Base-by-base conservation (phyloP, 2,797 vertebrate genomes). In the Artibeus jamaicensis region DNA sequence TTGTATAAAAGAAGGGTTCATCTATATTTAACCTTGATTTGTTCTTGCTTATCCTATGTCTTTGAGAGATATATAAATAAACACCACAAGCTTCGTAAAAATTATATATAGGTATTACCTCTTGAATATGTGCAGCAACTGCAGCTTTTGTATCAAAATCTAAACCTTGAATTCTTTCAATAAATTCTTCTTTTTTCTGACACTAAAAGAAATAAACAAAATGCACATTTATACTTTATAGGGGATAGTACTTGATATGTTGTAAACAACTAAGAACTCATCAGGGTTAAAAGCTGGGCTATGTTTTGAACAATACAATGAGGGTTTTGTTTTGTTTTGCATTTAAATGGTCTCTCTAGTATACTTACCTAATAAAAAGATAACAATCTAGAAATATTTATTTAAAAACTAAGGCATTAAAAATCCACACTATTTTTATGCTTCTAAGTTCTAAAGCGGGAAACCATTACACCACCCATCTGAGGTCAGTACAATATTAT, bases 101-200 rank as follows among this genome's bases (percentile, higher is more conserved):
- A 67, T 12, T 79, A 34, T 39, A 82, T 44, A 89, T 24, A 82
- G 7, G 57, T 85, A n/a, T 97, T 99, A 99, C 99, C 99, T 99
- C 99, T 98, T 99, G 99, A 98, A 99, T 99, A 98, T 99, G 99
- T 81, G 99, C 99, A 3, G 99, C 99, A 97, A 99, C 99, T 94
- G 99, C 99, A 96, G 99, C 99, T 99, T 99, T 99, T 89, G 99
- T 99, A 98, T 99, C 99, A 98, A 99, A 99, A 98, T 99, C 99
- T 98, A 99, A 98, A 93, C 98, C 98, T 98, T 99, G 99, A 98
- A 99, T 99, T 97, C 99, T 99, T 98, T 99, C 99, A 89, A 99
- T 99, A 98, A 99, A 99, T 95, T 99, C 99, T 98, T 99, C 99
- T 98, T 99, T 99, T 97, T 99, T 99, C 98, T 99, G 99, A 95